phyloP scores from a whole-genome alignment of 2,113 vertebrate species.

The Sylvicapra grimmia region DNA sequence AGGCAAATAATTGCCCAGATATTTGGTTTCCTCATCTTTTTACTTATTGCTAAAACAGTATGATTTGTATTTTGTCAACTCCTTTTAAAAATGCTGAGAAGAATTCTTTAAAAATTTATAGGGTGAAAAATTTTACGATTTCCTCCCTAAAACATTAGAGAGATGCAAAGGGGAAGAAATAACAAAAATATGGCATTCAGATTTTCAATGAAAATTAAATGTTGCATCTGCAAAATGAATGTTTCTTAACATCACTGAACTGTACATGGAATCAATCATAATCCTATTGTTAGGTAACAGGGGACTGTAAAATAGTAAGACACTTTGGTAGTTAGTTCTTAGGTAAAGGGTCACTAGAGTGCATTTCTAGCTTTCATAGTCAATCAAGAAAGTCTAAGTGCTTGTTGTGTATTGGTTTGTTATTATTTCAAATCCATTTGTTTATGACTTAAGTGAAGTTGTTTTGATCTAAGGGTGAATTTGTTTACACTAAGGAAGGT shows the following conservation, averaged over 20 bases:
- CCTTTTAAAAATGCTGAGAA: background rate
- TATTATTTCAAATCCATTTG: background rate
- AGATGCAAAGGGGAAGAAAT: background rate
- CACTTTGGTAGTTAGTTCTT: background rate
- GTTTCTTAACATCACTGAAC: background rate
- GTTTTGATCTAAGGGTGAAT: background rate
- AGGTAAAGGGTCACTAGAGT: background rate
- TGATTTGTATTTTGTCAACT: background rate
- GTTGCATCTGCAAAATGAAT: background rate
- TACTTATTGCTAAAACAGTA: background rate
- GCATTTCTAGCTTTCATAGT: background rate
- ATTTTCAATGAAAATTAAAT: slow-evolving; percentile 14
- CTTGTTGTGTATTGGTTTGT: background rate
- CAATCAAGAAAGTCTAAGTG: background rate
- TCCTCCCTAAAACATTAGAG: background rate
- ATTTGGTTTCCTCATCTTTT: slow-evolving; percentile 1
- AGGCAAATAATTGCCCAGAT: background rate
- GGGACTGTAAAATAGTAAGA: background rate
- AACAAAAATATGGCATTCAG: background rate
- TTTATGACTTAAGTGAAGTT: background rate
- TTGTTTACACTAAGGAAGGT: background rate
- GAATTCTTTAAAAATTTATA: background rate
- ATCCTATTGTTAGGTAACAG: background rate
- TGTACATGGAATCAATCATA: background rate
- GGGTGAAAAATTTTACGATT: background rate